Evolutionary conservation across 2,888 invertebrate species (phyloP).

Genomic region (Dryadula phaetusa): DNA sequence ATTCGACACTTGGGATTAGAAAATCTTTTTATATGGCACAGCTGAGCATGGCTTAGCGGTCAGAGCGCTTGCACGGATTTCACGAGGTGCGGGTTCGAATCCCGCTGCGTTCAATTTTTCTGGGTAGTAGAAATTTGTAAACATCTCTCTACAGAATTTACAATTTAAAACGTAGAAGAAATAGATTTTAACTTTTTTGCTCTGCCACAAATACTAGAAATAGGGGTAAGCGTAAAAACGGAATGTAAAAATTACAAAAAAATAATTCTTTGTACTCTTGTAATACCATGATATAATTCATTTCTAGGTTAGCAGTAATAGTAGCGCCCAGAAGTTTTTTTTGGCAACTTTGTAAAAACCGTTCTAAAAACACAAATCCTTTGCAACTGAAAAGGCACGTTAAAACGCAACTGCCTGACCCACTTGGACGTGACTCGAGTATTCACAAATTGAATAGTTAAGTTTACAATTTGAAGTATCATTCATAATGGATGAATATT

Average conservation of each 20-base stretch:
- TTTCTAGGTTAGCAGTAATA: slow-evolving; percentile 1
- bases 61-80: too few species aligned
- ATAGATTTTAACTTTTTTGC: too few species aligned
- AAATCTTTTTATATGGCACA: too few species aligned
- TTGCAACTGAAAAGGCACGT: slow-evolving; percentile 32
- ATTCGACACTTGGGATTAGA: too few species aligned
- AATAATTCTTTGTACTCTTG: neutral
- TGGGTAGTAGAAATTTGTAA: too few species aligned
- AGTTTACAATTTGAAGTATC: slow-evolving; percentile 30
- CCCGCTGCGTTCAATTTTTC: too few species aligned
- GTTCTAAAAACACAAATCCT: slow-evolving; percentile 22
- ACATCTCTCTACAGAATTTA: too few species aligned
- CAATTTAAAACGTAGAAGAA: too few species aligned
- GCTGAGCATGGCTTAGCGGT: too few species aligned
- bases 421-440: slow-evolving; percentile 43
- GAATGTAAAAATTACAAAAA: neutral
- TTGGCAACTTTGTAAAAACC: slow-evolving; percentile 21
- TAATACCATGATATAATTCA: neutral
- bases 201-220: too few species aligned
- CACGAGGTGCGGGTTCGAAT: too few species aligned
- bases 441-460: slow-evolving; percentile 42
- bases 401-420: slow-evolving; percentile 43
- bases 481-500: slow-evolving; percentile 40
- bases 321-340: slow-evolving; percentile 8
- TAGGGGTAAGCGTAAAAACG: too few species aligned